Evolutionary conservation across 2,888 invertebrate species (phyloP), one percentile per base, ranked within the genome.

Genomic region (Tipula helvola): DNA sequence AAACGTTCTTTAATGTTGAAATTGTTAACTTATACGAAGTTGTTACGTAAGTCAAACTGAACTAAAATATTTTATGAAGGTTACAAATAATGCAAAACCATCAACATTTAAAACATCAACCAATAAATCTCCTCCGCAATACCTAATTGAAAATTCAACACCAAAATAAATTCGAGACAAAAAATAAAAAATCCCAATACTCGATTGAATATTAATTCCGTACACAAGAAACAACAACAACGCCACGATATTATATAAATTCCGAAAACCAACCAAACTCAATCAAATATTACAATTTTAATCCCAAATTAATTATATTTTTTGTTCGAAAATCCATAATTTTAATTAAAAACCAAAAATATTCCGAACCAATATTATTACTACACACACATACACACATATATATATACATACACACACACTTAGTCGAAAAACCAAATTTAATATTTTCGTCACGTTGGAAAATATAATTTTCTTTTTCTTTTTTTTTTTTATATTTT

Each of bases 201-300:
- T 71, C 71, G 71, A 71, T 71, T 71, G 71, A 71, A 71, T 71
- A 71, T 71, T 71, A 71, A 71, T 71, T 28, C 13, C 12, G n/a
- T 10, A 16, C 71, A 16, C 71, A 71, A 71, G 52, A 3, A 28
- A 71, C 28, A 71, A 71, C 18, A 8, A 18, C 71, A 71, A 71
- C 71, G 10, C 7, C 28, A 16, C 71, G 71, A 71, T 28, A 28
- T 28, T 28, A 28, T 28, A 71, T 71, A 71, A 71, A 71, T 71
- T 71, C 28, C 71, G 71, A 10, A 71, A 71, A 10, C 71, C 52
- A 16, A 52, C 52, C 71, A 71, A 71, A 71, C 71, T 71, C 71
- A 71, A 71, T 71, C 71, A 71, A 71, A 71, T 71, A 71, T 71
- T 71, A 71, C 71, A 71, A 71, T 71, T 71, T 71, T 71, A 71